Base-by-base conservation (phyloP, 2,888 invertebrate genomes). In the Drosophila neoperkinsi region DNA sequence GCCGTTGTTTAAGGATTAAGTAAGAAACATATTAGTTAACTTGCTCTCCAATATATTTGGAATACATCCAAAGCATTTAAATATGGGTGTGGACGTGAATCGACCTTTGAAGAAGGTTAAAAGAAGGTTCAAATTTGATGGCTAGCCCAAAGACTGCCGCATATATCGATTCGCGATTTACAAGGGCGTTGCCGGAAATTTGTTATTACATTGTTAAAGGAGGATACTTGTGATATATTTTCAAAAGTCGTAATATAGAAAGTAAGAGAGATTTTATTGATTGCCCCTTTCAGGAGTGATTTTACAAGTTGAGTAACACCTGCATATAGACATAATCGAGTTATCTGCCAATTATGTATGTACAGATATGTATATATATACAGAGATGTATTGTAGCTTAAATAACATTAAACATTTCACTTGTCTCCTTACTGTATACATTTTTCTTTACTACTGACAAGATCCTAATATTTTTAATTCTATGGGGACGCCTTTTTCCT, bases 401-500 rank as follows among this genome's bases (percentile, higher is more conserved):
- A n/a, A 4, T 41, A n/a, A 4, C 9, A 16, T 16, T 36, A 6
- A 13, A 36, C 6, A 36, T 36, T 16, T 2, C 10, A 30, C 1
- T 6, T 36, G 5, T 21, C 13, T 18, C 7, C 18, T 38, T 43
- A 43, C 11, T n/a, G 1, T n/a, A 1, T 11, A 11, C 6, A 21
- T 6, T 43, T 43, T 21, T 3, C 0, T 11, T 11, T 6, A 11
- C 11, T n/a, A 5, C 5, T 5, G 21, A 1, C n/a, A 43, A n/a
- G 41, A n/a, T 41, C n/a, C 2, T 41, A n/a, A 21, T 13, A 43
- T 43, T 11, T 43, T 11, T 1, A 11, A 11, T 21, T 43, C 1
- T 13, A 6, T 13, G 0, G 11, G 6, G 11, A 4, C 9, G 18
- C 4, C 4, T 18, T 18, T 11, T 6, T 0, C 6, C n/a, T 3